Conservation (phyloP, 2,113 vertebrate genomes). For the Syrmaticus mikado region DNA sequence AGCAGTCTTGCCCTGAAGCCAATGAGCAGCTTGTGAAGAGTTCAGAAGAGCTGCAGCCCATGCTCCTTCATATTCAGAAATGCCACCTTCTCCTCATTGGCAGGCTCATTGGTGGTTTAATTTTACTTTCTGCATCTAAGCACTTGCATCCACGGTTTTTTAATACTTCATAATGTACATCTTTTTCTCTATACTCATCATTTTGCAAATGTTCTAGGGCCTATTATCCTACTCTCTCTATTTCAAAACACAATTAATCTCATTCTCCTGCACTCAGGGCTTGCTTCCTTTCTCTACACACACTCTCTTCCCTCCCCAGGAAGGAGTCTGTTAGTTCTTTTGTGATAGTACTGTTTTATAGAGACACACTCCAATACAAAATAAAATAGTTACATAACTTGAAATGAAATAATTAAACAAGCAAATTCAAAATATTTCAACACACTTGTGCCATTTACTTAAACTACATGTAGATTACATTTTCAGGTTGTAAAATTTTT, state of each 20-base stretch:
- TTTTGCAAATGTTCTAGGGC: not conserved
- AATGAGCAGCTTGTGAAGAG: fast-evolving
- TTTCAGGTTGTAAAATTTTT: not conserved
- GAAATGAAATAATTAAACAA: not conserved
- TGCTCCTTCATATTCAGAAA: not conserved
- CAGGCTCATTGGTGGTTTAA: not conserved
- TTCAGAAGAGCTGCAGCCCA: not conserved
- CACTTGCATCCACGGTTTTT: not conserved
- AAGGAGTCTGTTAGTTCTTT: not conserved
- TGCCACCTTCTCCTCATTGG: not conserved
- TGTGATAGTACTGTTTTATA: not conserved
- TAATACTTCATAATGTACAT: not conserved
- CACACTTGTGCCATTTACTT: not conserved
- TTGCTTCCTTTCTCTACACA: not conserved
- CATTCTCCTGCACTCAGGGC: not conserved
- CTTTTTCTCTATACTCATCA: not conserved
- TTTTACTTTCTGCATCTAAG: not conserved
- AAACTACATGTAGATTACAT: not conserved
- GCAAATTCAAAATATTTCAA: not conserved
- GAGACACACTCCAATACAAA: not conserved
- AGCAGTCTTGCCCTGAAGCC: not conserved
- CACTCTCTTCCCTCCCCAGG: not conserved
- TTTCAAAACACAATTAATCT: not conserved
- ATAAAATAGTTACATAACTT: not conserved
- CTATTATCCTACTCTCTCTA: not conserved